phyloP scores from a whole-genome alignment of 2,113 vertebrate species.

The Lagopus muta region DNA sequence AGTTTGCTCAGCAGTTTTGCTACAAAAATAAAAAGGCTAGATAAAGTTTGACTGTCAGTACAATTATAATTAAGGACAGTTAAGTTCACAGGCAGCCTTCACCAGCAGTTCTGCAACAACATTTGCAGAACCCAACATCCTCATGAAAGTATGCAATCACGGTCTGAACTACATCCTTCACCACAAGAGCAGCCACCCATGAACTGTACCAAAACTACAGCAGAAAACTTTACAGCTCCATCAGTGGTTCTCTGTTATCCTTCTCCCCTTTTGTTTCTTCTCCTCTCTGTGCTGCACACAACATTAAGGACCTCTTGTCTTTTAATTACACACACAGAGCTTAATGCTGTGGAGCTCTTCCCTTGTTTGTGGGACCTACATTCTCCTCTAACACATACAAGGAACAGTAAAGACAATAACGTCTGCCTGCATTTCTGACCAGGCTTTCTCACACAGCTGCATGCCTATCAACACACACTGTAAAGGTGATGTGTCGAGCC shows the following conservation, averaged over 20 bases:
- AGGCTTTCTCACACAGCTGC: not conserved
- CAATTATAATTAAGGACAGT: not conserved
- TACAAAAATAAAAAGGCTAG: not conserved
- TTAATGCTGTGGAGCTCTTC: not conserved
- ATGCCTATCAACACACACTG: not conserved
- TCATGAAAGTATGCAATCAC: not conserved
- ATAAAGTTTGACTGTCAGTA: not conserved
- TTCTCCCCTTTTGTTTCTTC: not conserved
- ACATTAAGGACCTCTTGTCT: not conserved
- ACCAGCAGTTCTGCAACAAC: not conserved
- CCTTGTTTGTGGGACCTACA: not conserved
- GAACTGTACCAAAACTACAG: not conserved
- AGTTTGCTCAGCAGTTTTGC: not conserved
- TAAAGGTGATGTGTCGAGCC: not conserved
- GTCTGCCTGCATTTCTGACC: not conserved
- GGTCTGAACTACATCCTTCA: not conserved
- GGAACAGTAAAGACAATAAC: not conserved
- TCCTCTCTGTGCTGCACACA: not conserved
- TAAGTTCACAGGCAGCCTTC: not conserved
- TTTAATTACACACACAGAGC: not conserved
- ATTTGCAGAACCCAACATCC: not conserved
- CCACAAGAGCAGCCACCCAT: not conserved
- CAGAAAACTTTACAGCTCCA: not conserved
- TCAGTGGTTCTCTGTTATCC: not conserved
- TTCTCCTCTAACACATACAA: not conserved